A percentile compares a stretch with the other conserved stretches of the same genome.
Evolutionary conservation across 2,797 vertebrate genomes (phyloP).

Genomic region (Typhlichthys subterraneus): DNA sequence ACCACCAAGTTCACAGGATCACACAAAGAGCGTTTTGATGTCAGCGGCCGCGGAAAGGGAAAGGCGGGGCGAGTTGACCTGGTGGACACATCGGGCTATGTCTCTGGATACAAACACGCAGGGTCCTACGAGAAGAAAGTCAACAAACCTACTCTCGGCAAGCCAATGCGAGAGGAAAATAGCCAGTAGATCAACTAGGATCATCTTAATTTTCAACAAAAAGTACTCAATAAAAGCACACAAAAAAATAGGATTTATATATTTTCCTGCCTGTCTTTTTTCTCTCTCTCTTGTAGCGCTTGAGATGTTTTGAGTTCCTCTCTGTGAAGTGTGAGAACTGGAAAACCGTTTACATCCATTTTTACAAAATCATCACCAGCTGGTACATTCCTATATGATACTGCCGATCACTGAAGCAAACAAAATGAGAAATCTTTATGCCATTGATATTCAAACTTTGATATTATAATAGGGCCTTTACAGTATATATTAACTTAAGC

Average conservation of each 20-base stretch:
- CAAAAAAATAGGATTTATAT: constrained; percentile 66
- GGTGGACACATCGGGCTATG: constrained; percentile 91
- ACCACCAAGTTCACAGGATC: constrained; percentile 94
- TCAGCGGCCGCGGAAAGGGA: constrained; percentile 90
- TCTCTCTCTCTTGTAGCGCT: constrained; percentile 33
- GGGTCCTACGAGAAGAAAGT: constrained; percentile 95
- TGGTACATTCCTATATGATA: constrained; percentile 80
- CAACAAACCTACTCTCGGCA: constrained; percentile 61
- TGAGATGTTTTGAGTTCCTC: constrained; percentile 63
- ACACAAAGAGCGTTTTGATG: constrained; percentile 95
- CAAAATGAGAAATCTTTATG: constrained; percentile 47
- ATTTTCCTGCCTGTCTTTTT: constrained; percentile 61
- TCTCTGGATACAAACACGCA: constrained; percentile 93
- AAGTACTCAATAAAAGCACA: constrained; percentile 32
- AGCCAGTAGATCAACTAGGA: constrained; percentile 62
- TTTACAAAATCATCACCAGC: constrained; percentile 76
- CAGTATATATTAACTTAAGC: constrained; percentile 49
- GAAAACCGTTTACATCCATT: constrained; percentile 83
- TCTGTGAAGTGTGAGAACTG: constrained; percentile 79
- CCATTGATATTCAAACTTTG: constrained; percentile 50
- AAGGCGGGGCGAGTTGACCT: constrained; percentile 92
- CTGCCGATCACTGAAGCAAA: constrained; percentile 69
- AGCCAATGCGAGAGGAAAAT: constrained; percentile 71
- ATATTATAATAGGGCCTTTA: constrained; percentile 53
- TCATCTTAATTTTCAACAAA: constrained; percentile 64